These are phyloP conservation scores for Cassiopea andromeda DNA, from an alignment of 30 jellyfish, hydroid and myxozoan species.

Conservation along the genomic window DNA sequence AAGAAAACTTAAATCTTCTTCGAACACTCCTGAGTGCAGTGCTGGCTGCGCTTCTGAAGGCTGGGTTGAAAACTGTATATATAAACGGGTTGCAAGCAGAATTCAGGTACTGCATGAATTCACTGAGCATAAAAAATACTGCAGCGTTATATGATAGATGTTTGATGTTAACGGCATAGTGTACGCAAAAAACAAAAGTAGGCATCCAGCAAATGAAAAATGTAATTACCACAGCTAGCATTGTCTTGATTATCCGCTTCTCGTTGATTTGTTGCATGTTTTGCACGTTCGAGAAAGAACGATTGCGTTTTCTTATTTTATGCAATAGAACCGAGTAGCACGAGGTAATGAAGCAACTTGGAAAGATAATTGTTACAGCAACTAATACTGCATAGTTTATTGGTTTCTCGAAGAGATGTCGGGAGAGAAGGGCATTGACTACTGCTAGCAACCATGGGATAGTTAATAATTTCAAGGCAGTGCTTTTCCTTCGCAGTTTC, in stretches of 20 bases:
- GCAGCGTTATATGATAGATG: neutral
- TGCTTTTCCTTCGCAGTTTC: neutral
- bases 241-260: neutral
- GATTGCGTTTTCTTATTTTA: neutral
- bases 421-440: neutral
- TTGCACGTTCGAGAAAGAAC: neutral
- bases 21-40: neutral
- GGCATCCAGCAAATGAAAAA: neutral
- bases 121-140: neutral
- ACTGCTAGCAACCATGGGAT: conserved; percentile 11
- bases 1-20: neutral
- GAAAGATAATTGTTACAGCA: neutral
- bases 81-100: conserved; percentile 47
- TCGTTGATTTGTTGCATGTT: neutral
- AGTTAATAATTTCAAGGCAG: neutral
- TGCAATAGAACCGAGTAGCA: conserved; percentile 1
- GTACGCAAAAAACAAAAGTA: neutral
- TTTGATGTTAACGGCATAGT: neutral
- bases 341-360: neutral
- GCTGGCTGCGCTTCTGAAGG: neutral
- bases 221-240: neutral
- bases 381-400: neutral
- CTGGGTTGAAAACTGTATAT: conserved; percentile 25
- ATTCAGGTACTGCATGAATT: conserved; percentile 13
- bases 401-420: neutral